These are phyloP conservation scores for Myotis findleyi DNA, from an alignment of 2,797 vertebrate genomes.

Conservation along the genomic window DNA sequence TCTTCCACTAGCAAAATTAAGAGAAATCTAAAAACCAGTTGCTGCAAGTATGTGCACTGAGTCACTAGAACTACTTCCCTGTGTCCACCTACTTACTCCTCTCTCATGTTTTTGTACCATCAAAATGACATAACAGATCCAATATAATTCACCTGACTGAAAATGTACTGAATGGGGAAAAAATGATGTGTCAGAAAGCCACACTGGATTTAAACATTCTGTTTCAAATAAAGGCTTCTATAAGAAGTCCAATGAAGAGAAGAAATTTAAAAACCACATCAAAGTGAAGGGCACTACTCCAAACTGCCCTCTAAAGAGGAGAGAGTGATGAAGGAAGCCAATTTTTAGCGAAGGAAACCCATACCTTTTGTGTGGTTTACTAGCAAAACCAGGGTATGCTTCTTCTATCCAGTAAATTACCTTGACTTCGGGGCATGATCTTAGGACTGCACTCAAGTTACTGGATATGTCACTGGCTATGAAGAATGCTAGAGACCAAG, in stretches of 20 bases:
- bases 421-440: conserved; percentile 20
- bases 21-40: neutral
- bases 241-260: conserved; percentile 72
- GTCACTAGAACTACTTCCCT: conserved; percentile 34
- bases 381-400: conserved; percentile 63
- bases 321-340: conserved; percentile 56
- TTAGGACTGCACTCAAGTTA: conserved; percentile 25
- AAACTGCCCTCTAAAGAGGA: neutral
- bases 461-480: neutral
- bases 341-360: conserved; percentile 56
- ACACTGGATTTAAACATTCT: conserved; percentile 70
- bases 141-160: conserved; percentile 54
- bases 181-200: conserved; percentile 73
- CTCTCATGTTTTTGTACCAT: neutral
- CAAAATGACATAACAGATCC: conserved; percentile 37
- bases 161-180: conserved; percentile 62
- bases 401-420: conserved; percentile 66
- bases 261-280: conserved; percentile 80
- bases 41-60: neutral
- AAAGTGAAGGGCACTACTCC: conserved; percentile 72
- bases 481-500: conserved; percentile 24
- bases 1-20: neutral
- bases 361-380: conserved; percentile 78
- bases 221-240: conserved; percentile 79
- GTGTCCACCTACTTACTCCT: neutral